Conservation (phyloP, 1,140 invertebrate genomes). For the Batillaria attramentaria region DNA sequence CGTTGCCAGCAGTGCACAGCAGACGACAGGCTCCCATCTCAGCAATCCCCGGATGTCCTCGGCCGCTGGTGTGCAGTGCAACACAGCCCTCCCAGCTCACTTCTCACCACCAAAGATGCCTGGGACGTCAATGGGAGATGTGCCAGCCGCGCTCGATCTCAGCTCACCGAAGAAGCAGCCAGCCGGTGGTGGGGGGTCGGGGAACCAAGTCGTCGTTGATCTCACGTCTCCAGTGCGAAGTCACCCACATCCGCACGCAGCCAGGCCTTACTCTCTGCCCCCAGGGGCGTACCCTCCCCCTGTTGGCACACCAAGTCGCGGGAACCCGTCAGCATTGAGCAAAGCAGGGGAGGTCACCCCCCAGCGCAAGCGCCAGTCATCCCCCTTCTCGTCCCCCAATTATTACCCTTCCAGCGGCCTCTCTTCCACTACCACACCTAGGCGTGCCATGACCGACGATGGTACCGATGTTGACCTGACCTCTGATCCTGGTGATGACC, state of each 20-base stretch:
- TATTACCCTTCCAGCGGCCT: slow-evolving; percentile 11
- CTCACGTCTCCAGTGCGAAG: slow-evolving; percentile 1
- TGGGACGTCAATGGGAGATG: background rate
- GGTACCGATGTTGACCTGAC: slow-evolving; percentile 23
- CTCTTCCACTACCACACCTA: slow-evolving; percentile 3
- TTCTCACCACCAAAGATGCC: background rate
- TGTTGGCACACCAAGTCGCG: no score
- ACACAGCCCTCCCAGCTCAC: background rate
- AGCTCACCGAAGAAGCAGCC: background rate
- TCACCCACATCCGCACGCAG: background rate
- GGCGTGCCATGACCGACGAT: background rate
- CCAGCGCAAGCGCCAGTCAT: background rate
- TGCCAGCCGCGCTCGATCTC: background rate
- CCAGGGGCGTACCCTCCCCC: no score
- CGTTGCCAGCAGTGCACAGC: no score
- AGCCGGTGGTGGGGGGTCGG: background rate
- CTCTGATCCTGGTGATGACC: slow-evolving; percentile 20
- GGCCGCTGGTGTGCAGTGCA: background rate
- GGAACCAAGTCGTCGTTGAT: slow-evolving; percentile 10
- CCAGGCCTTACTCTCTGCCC: no score
- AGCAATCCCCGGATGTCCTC: background rate
- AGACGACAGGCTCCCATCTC: no score
- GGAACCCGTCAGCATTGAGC: no score
- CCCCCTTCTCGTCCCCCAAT: slow-evolving; percentile 13
- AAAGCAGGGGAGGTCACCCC: background rate